Conservation (phyloP, 2,888 invertebrate species). For the Cantharis nigra region DNA sequence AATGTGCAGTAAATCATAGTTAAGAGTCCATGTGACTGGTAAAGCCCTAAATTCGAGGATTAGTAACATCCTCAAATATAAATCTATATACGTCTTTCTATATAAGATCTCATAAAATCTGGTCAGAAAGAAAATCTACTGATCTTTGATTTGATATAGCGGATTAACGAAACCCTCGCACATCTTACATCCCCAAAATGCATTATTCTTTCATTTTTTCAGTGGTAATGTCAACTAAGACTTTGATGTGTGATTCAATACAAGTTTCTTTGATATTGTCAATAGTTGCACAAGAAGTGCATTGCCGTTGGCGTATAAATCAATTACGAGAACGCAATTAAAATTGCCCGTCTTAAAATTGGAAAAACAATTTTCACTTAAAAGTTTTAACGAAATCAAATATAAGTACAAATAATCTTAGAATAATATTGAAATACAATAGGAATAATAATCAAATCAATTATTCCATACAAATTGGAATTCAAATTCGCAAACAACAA, state of each 20-base stretch:
- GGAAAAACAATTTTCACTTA: conserved; percentile 11
- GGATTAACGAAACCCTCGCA: conserved; percentile 46
- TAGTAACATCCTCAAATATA: conserved; percentile 27
- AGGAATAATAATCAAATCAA: conserved; percentile 51
- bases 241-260: conserved; percentile 32
- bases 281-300: background rate
- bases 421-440: conserved; percentile 48
- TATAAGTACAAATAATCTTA: conserved; percentile 24
- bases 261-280: background rate
- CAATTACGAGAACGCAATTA: background rate
- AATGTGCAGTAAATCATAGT: background rate
- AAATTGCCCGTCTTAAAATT: background rate
- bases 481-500: conserved; percentile 49
- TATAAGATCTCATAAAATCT: conserved; percentile 24
- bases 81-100: conserved; percentile 25
- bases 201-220: conserved; percentile 41
- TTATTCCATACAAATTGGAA: conserved; percentile 48
- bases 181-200: conserved; percentile 36
- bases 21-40: background rate
- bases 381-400: conserved; percentile 28
- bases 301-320: background rate
- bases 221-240: conserved; percentile 1
- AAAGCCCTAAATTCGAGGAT: conserved; percentile 18
- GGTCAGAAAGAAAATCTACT: conserved; percentile 27
- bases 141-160: conserved; percentile 52